Conservation (phyloP, 64 coral and sea anemone genomes). For the Montipora capricornis region DNA sequence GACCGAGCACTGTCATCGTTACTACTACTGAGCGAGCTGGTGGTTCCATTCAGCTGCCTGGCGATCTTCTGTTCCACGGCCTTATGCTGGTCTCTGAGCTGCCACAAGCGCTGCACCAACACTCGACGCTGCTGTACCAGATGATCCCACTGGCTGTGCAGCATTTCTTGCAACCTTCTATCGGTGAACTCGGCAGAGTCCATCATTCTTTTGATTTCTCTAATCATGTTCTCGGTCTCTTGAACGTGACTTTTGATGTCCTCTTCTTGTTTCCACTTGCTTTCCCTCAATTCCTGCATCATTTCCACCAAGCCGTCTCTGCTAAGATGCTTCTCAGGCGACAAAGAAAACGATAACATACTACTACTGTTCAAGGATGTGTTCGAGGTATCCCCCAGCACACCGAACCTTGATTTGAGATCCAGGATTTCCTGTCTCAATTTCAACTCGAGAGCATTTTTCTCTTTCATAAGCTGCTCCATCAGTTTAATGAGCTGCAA, state of each 20-base stretch:
- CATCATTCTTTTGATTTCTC: constrained; percentile 79
- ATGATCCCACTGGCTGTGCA: constrained; percentile 77
- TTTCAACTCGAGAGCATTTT: constrained; percentile 84
- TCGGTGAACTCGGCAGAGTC: constrained; percentile 85
- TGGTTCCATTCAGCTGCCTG: constrained; percentile 68
- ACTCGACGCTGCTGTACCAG: constrained; percentile 77
- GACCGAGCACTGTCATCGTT: constrained; percentile 57
- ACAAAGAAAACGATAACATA: constrained; percentile 44
- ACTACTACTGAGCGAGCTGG: constrained; percentile 47
- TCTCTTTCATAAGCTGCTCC: constrained; percentile 94
- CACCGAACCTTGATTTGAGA: constrained; percentile 78
- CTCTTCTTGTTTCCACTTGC: constrained; percentile 80
- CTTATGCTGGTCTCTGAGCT: constrained; percentile 85
- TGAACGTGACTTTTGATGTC: constrained; percentile 82
- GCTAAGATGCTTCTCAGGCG: constrained; percentile 67
- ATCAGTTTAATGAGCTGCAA: constrained; percentile 90
- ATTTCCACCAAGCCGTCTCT: constrained; percentile 64
- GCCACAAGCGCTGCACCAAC: constrained; percentile 70
- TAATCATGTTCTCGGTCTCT: constrained; percentile 89
- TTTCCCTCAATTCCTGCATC: constrained; percentile 74
- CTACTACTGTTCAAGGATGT: constrained; percentile 12
- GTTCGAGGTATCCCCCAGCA: constrained; percentile 36
- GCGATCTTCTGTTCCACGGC: constrained; percentile 77
- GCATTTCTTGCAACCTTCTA: constrained; percentile 66
- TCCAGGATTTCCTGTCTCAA: constrained; percentile 84